These are phyloP conservation scores for Condylura cristata DNA, from an alignment of 2,113 vertebrate genomes.

Conservation along the genomic window DNA sequence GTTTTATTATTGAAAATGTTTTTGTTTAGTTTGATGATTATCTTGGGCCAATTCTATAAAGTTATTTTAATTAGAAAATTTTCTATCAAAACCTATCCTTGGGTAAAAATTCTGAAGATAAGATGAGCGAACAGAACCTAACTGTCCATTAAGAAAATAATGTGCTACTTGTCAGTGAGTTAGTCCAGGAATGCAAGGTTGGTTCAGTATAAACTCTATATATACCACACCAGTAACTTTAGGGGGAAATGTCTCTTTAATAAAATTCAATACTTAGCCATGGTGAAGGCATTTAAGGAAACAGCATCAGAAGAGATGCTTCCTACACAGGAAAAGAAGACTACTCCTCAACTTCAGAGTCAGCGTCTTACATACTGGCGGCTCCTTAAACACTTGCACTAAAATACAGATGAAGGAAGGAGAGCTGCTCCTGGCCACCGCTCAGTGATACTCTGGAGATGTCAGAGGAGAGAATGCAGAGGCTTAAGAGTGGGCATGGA, in stretches of 20 bases:
- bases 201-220: neutral
- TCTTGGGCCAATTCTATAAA: slow-evolving; percentile 20
- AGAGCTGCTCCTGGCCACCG: neutral
- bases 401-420: neutral
- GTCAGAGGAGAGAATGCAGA: neutral
- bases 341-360: neutral
- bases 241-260: neutral
- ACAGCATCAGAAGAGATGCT: neutral
- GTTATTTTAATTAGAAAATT: slow-evolving; percentile 9
- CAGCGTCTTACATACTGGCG: neutral
- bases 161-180: neutral
- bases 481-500: neutral
- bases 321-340: neutral
- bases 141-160: neutral
- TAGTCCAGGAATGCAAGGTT: slow-evolving; percentile 9
- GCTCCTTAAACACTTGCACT: neutral
- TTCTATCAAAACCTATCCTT: neutral
- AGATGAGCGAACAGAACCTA: neutral
- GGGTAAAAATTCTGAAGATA: neutral
- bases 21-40: neutral
- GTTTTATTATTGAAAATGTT: neutral
- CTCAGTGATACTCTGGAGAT: neutral
- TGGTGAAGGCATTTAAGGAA: neutral
- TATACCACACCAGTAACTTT: neutral
- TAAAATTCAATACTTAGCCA: neutral